Percentiles rank a stretch among this genome's conserved stretches.
These are phyloP conservation scores for Alviniconcha strummeri DNA, from an alignment of 2,888 invertebrate species.

Conservation along the genomic window DNA sequence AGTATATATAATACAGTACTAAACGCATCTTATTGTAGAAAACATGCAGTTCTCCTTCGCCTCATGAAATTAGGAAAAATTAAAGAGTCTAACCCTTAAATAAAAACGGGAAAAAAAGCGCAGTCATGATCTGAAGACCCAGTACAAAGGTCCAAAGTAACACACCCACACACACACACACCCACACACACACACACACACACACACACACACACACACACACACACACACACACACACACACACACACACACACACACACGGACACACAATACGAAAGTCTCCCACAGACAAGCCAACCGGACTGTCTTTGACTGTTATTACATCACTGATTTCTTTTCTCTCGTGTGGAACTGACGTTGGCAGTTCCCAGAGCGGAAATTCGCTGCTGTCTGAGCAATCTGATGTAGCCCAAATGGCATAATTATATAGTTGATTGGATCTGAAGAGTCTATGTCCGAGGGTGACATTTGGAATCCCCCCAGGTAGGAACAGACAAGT, in stretches of 20 bases:
- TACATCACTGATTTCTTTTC: neutral
- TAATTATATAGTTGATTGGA: too few relatives aligned
- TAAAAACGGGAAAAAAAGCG: neutral
- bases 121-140: neutral
- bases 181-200: neutral
- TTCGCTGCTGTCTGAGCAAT: too few relatives aligned
- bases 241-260: too few relatives aligned
- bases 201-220: conserved; percentile 6
- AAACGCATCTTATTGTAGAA: too few relatives aligned
- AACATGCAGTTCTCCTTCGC: neutral
- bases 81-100: neutral
- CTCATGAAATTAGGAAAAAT: neutral
- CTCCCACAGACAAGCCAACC: neutral
- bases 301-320: neutral
- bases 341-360: neutral
- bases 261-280: too few relatives aligned
- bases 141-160: neutral
- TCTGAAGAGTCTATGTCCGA: too few relatives aligned
- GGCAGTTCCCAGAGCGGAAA: too few relatives aligned
- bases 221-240: neutral
- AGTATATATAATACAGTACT: too few relatives aligned
- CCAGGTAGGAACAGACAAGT: too few relatives aligned
- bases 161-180: conserved; percentile 13
- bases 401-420: too few relatives aligned
- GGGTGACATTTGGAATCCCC: too few relatives aligned